These are phyloP conservation scores for Galeruca laticollis DNA, from an alignment of 2,888 invertebrate genomes.

Conservation along the genomic window DNA sequence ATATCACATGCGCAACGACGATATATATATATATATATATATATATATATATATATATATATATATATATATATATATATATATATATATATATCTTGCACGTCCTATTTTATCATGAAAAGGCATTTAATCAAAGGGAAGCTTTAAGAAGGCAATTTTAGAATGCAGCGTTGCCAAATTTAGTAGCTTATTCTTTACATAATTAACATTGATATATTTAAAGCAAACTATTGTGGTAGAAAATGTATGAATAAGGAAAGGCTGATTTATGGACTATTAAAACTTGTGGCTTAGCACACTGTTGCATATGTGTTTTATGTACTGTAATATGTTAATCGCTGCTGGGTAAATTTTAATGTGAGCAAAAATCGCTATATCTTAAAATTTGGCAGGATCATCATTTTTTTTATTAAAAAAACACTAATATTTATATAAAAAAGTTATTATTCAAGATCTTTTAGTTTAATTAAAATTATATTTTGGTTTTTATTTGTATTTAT, in stretches of 20 bases:
- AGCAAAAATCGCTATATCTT: neutral
- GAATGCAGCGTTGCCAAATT: too few relatives aligned
- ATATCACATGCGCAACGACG: too few relatives aligned
- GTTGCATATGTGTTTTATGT: constrained; percentile 22
- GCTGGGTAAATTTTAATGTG: neutral
- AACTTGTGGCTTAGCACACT: constrained; percentile 19
- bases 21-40: too few relatives aligned
- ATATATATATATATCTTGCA: too few relatives aligned
- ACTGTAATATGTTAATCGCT: constrained; percentile 3
- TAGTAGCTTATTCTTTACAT: too few relatives aligned
- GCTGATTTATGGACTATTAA: constrained; percentile 3
- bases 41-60: too few relatives aligned
- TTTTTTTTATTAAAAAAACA: neutral
- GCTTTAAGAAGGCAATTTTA: too few relatives aligned
- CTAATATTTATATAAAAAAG: neutral
- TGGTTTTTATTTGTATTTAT: neutral
- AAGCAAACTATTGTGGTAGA: neutral
- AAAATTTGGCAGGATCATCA: neutral
- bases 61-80: too few relatives aligned
- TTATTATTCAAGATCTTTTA: neutral
- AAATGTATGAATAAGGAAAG: neutral
- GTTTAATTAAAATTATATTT: neutral
- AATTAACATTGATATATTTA: neutral
- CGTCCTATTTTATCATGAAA: too few relatives aligned
- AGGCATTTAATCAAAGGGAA: too few relatives aligned